phyloP scores from a whole-genome alignment of 2,888 invertebrate species.

The Psylliodes chrysocephalus region DNA sequence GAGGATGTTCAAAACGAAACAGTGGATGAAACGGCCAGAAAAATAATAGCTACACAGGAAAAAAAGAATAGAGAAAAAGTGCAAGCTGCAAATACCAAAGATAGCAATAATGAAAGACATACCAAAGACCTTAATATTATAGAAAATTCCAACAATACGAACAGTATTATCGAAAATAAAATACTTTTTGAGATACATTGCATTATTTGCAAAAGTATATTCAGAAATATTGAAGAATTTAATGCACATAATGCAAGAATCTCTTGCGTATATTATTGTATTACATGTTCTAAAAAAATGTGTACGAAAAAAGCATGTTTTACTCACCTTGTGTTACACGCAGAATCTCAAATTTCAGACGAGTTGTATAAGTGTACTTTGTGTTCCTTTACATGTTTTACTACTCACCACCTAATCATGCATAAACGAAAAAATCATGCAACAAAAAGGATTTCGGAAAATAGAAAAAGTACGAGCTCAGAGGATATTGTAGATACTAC shows the following conservation, averaged over 20 bases:
- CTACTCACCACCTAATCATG: not conserved
- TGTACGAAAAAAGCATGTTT: no score
- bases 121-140: no score
- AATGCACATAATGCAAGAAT: conserved; percentile 4
- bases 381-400: not conserved
- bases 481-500: no score
- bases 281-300: no score
- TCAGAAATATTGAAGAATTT: not conserved
- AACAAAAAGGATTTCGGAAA: not conserved
- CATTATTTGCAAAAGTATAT: not conserved
- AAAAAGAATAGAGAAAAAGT: not conserved
- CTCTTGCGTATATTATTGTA: conserved; percentile 27
- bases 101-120: no score
- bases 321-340: conserved; percentile 16
- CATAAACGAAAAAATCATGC: not conserved
- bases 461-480: no score
- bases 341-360: not conserved
- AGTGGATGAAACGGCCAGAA: no score
- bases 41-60: no score
- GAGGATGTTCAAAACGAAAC: no score
- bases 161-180: no score
- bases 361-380: not conserved
- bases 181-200: no score
- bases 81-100: not conserved
- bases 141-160: no score